phyloP scores from a whole-genome alignment of 2,888 invertebrate genomes.

The Ectemnius continuus region DNA sequence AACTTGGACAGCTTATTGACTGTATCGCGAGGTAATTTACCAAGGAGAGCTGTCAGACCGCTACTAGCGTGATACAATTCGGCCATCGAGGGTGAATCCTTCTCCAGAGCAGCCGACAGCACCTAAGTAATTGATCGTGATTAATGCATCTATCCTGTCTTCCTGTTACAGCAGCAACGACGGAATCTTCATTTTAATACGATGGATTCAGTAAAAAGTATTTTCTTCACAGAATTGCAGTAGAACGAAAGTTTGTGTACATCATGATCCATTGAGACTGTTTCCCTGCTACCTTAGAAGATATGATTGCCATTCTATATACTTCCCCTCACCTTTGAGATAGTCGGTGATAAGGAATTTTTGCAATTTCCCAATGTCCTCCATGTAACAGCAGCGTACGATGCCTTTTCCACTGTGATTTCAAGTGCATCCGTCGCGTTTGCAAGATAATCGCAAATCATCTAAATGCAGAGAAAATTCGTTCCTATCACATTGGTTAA shows the following conservation, averaged over 20 bases:
- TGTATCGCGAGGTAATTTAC: slow-evolving; percentile 80
- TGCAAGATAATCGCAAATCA: slow-evolving; percentile 78
- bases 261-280: slow-evolving; percentile 56
- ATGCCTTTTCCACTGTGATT: slow-evolving; percentile 79
- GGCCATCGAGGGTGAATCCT: slow-evolving; percentile 83
- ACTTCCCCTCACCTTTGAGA: slow-evolving; percentile 74
- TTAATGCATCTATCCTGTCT: too few relatives aligned
- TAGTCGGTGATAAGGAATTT: slow-evolving; percentile 78
- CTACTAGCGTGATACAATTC: slow-evolving; percentile 88
- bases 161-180: too few relatives aligned
- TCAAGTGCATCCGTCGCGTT: slow-evolving; percentile 57
- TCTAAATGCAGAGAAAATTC: slow-evolving; percentile 66
- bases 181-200: not conserved
- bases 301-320: not conserved
- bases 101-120: slow-evolving; percentile 82
- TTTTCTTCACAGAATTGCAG: slow-evolving; percentile 66
- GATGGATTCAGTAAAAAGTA: slow-evolving; percentile 41
- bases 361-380: slow-evolving; percentile 80
- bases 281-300: not conserved
- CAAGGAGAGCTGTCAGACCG: slow-evolving; percentile 84
- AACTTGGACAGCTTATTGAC: slow-evolving; percentile 85
- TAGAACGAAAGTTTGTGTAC: slow-evolving; percentile 71
- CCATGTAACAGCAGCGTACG: slow-evolving; percentile 84
- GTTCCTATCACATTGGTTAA: too few relatives aligned
- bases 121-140: slow-evolving; percentile 46